A percentile compares a stretch with the other conserved stretches of the same genome.
These are phyloP conservation scores for Callitettix versicolor DNA, from an alignment of 1,140 invertebrate genomes.

Conservation along the genomic window DNA sequence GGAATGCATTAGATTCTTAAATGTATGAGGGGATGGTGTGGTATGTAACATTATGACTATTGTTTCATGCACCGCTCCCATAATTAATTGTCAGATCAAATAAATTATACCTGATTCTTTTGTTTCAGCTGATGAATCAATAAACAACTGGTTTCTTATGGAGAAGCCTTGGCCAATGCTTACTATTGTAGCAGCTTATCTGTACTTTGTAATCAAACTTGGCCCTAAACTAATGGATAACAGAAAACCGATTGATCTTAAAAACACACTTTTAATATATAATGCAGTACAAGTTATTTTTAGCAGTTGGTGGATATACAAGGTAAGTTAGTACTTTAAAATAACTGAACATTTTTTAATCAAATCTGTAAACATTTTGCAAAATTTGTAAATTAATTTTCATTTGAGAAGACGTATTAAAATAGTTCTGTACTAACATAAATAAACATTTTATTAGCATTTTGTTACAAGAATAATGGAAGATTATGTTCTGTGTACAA, in stretches of 20 bases:
- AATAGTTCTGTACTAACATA: no score
- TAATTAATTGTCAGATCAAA: no score
- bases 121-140: conserved; percentile 39
- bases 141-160: conserved; percentile 64
- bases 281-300: conserved; percentile 49
- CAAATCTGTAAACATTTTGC: background rate
- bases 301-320: conserved; percentile 45
- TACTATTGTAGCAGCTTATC: conserved; percentile 37
- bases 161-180: conserved; percentile 45
- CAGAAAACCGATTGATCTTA: conserved; percentile 43
- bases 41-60: no score
- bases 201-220: conserved; percentile 36
- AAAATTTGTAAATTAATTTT: background rate
- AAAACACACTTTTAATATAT: conserved; percentile 42
- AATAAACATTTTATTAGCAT: no score
- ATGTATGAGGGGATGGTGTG: no score
- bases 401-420: no score
- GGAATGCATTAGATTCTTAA: no score
- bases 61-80: no score
- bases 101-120: no score
- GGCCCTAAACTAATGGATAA: conserved; percentile 48
- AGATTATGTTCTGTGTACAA: no score
- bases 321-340: conserved; percentile 36
- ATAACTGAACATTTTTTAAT: background rate
- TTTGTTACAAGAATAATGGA: no score